These are phyloP conservation scores for Perca flavescens DNA, from an alignment of 2,113 vertebrate genomes.

Conservation along the genomic window DNA sequence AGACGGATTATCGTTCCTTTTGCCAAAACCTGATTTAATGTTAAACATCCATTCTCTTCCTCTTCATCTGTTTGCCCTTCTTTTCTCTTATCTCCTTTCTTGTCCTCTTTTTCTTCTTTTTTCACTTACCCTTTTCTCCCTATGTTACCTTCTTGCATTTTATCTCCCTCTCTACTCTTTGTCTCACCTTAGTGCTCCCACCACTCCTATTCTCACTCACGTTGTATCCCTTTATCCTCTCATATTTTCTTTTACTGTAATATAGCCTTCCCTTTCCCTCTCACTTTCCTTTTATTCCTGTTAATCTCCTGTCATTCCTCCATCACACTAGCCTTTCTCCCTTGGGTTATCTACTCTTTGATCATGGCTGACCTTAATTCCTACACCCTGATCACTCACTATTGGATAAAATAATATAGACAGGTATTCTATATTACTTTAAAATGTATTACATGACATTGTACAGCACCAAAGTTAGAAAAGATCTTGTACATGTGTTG, in stretches of 20 bases:
- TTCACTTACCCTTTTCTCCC: background rate
- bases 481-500: background rate
- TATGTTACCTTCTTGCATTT: background rate
- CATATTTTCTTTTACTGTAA: conserved; percentile 19
- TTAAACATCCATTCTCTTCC: conserved; percentile 30
- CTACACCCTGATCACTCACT: background rate
- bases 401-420: background rate
- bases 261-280: background rate
- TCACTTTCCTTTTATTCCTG: conserved; percentile 29
- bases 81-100: background rate
- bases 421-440: background rate
- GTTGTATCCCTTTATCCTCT: conserved; percentile 30
- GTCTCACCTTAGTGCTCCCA: background rate
- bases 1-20: conserved; percentile 57
- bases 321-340: conserved; percentile 11
- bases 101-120: background rate
- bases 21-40: conserved; percentile 35
- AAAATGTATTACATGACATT: background rate
- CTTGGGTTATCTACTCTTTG: conserved; percentile 15
- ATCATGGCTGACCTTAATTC: conserved; percentile 43
- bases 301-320: conserved; percentile 45
- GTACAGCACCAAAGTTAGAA: background rate
- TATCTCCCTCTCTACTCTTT: background rate
- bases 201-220: conserved; percentile 10
- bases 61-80: background rate